Base-by-base conservation (phyloP, 1,140 invertebrate genomes). In the Aradophagus sp. region DNA sequence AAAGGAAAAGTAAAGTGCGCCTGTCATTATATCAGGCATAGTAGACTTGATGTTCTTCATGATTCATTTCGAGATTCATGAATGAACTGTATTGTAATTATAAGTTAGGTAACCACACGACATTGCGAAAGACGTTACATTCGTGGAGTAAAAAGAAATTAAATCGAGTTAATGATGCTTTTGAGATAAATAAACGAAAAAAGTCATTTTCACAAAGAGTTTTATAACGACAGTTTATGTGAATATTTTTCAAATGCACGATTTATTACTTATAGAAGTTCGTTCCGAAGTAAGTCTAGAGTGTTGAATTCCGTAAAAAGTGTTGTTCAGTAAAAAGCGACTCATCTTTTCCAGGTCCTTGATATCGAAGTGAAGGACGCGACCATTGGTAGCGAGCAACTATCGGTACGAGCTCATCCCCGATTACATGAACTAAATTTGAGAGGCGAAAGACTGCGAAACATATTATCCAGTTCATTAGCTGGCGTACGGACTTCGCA, bases 341-440 rank as follows among this genome's bases (percentile, higher is more conserved):
- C 4, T 45, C 34, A 5, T 10, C 27, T 13, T 42, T 72, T 48
- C 11, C 42, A 66, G 69, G 86, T 84, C 32, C 80, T 96, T 1
- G 92, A 95, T 69, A 90, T 96, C 36, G 95, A 97, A 86, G 89
- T 95, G 1, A 96, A 96, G 80, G 94, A 96, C 76, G 84, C 90
- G 0, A 89, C 89, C 34, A 90, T 96, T 34, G 91, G 93, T 16
- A 90, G 92, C 62, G 93, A 96, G 77, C 93, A 96, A 77, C 82
- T 97, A 8, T 91, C 92, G 53, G 88, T 92, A 0, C 88, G 90
- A 11, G 89, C 92, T 73, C 93, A 95, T 82, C 92, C 95, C 2
- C 85, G 94, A n/a, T 84, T 97, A 0, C 88, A 89, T 62, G 88
- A 89, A 59, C 80, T 97, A 38, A 91, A 90, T 17, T 85, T 97